These are phyloP conservation scores for Hirtodrosophila confusa DNA, from an alignment of 2,888 invertebrate genomes.

Conservation along the genomic window DNA sequence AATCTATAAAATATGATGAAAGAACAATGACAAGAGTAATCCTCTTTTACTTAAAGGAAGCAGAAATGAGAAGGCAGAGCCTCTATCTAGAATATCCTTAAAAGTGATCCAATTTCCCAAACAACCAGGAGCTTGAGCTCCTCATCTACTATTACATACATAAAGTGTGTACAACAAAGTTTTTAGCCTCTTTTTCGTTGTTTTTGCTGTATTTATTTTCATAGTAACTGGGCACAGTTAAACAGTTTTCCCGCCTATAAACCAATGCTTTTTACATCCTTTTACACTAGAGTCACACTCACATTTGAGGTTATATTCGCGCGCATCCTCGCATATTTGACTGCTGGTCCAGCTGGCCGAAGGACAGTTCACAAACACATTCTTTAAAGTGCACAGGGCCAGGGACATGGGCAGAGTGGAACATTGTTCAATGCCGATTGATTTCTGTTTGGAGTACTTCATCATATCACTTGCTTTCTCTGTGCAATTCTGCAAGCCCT, in stretches of 20 bases:
- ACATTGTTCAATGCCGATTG: slow-evolving; percentile 26
- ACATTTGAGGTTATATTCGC: slow-evolving; percentile 37
- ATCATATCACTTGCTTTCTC: slow-evolving; percentile 12
- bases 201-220: no score
- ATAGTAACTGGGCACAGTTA: background rate
- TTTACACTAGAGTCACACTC: slow-evolving; percentile 13
- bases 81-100: no score
- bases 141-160: no score
- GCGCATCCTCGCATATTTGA: slow-evolving; percentile 42
- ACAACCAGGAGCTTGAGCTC: no score
- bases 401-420: slow-evolving; percentile 34
- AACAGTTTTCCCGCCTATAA: background rate
- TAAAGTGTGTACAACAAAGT: no score
- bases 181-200: no score
- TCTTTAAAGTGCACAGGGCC: slow-evolving; percentile 36
- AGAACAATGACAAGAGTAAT: no score
- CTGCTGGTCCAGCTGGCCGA: slow-evolving; percentile 48
- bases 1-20: no score
- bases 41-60: no score
- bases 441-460: background rate
- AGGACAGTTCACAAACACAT: slow-evolving; percentile 52
- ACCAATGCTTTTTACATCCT: slow-evolving; percentile 9
- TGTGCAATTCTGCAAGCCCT: slow-evolving; percentile 47
- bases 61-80: no score
- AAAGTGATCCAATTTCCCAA: no score